Conservation (phyloP, 2,888 invertebrate genomes). For the Stenolophus ochropezus region DNA sequence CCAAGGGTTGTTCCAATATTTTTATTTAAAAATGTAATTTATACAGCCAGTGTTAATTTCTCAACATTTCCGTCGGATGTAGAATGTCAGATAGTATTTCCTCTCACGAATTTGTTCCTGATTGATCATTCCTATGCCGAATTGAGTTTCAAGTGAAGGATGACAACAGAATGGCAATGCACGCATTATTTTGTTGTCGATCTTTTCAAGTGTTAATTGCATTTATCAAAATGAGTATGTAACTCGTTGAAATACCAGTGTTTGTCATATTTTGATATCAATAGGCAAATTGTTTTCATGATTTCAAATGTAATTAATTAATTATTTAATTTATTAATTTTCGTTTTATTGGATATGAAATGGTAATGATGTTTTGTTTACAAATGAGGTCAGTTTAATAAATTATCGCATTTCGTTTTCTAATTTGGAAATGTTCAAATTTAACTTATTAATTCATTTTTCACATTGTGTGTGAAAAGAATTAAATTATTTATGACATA, state of each 20-base stretch:
- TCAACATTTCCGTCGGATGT: not conserved
- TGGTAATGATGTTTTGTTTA: slow-evolving; percentile 41
- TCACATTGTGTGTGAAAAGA: too few relatives aligned
- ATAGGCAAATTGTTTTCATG: slow-evolving; percentile 43
- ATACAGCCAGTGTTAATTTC: too few relatives aligned
- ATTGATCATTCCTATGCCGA: slow-evolving; percentile 32
- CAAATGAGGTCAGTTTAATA: slow-evolving; percentile 36
- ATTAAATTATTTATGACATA: not conserved
- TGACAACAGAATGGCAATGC: slow-evolving; percentile 11
- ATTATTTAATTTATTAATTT: slow-evolving; percentile 45
- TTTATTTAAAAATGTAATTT: too few relatives aligned
- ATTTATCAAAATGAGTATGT: slow-evolving; percentile 41
- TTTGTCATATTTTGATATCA: slow-evolving; percentile 44
- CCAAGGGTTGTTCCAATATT: too few relatives aligned
- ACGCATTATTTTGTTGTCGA: slow-evolving; percentile 16
- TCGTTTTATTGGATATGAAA: slow-evolving; percentile 43
- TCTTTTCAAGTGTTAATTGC: slow-evolving; percentile 29
- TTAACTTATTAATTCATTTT: not conserved
- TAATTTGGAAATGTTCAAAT: not conserved
- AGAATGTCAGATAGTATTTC: not conserved
- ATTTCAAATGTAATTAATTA: slow-evolving; percentile 43
- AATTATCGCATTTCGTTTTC: slow-evolving; percentile 28
- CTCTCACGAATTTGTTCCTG: slow-evolving; percentile 17
- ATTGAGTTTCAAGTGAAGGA: slow-evolving; percentile 1
- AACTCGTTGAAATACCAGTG: slow-evolving; percentile 31